Base-by-base conservation (phyloP, 2,113 vertebrate genomes). In the Gymnocephalus cernua region DNA sequence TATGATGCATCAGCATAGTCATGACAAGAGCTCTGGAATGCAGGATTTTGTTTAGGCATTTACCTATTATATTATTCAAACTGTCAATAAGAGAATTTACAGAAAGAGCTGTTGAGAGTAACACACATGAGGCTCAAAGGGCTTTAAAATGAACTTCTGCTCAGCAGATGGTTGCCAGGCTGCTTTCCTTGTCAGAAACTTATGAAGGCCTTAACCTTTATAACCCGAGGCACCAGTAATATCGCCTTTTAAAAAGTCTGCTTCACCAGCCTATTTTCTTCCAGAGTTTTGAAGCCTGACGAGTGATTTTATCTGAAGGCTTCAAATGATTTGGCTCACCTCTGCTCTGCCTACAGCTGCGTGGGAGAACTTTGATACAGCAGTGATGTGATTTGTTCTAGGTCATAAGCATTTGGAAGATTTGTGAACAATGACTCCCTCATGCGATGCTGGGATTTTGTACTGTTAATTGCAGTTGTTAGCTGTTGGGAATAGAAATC, bases 341-440 rank as follows among this genome's bases (percentile, higher is more conserved):
- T 44, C 57, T 68, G 35, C 57, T 44, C 62, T 68, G 35, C 45
- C 53, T 56, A 18, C 72, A 50, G 67, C 74, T 72, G 78, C 45
- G 38, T 45, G 68, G 76, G 77, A 74, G 66, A 75, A 58, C 50
- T 48, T 44, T 41, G 29, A 59, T 58, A n/a, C 53, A 67, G 68
- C n/a, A 6, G n/a, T 54, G 56, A 45, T 80, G 50, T 57, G 61
- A 78, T 83, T 83, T 80, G 73, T 84, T 80, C 51, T 73, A 83
- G 32, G 58, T 74, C 82, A 62, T 4, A 69, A 56, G 51, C 47
- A 73, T 76, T 61, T 84, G n/a, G 53, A 63, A 51, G 57, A 44
- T 74, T 27, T 62, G 58, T 0, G 61, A 71, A 51, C 45, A 63
- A 18, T 6, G 38, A 67, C 50, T 62, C 74, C 68, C 50, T 72